Percentiles rank a stretch among this genome's conserved stretches.
Evolutionary conservation across 2,113 vertebrate species (phyloP).

Genomic region (Mormoops blainvillei): DNA sequence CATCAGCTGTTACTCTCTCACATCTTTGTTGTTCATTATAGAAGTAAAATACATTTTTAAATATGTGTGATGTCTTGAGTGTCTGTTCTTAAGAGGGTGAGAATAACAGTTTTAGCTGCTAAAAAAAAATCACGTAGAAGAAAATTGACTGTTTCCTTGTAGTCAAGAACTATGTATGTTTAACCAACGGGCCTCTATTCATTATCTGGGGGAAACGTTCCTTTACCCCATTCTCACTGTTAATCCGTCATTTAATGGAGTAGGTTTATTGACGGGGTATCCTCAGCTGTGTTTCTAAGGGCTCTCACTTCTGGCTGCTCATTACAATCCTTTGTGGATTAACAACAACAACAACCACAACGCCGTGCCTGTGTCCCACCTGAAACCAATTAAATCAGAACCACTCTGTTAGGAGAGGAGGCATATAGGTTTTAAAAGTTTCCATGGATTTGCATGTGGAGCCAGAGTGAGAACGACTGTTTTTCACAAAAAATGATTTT

Average conservation of each 20-base stretch:
- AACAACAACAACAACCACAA: no score
- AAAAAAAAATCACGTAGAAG: not conserved
- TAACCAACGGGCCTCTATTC: not conserved
- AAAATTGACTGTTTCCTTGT: not conserved
- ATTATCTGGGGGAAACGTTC: not conserved
- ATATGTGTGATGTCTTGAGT: not conserved
- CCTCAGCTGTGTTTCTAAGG: not conserved
- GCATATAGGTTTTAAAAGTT: not conserved
- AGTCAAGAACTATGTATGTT: not conserved
- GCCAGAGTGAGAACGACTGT: not conserved
- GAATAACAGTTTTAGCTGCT: not conserved
- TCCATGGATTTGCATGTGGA: not conserved
- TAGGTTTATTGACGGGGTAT: not conserved
- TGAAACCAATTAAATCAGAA: not conserved
- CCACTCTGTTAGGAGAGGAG: not conserved
- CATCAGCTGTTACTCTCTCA: not conserved
- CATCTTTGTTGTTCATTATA: not conserved
- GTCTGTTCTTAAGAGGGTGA: not conserved
- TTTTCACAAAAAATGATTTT: not conserved
- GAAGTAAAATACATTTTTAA: slow-evolving; percentile 14
- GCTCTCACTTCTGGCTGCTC: not conserved
- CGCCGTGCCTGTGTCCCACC: not conserved
- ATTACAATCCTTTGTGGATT: not conserved
- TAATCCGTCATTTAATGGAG: not conserved
- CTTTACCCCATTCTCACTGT: not conserved